Base-by-base conservation (phyloP, 1,140 invertebrate genomes). In the Propsilocerus akamusi region DNA sequence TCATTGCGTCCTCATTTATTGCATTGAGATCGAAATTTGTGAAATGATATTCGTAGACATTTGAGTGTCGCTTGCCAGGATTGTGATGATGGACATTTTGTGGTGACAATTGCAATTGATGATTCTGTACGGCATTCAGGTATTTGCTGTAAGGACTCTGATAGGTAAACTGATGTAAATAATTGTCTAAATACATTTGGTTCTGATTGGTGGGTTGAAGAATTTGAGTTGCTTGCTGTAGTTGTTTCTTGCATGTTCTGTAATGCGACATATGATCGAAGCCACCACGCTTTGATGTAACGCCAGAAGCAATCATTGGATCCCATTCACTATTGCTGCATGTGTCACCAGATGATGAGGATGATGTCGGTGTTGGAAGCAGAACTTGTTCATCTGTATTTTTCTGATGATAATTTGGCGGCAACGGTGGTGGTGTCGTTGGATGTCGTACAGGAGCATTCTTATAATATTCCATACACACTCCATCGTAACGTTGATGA, bases 11-110 rank as follows among this genome's bases (percentile, higher is more conserved):
- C 56, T 65, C 63, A 54, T 63, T 64, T 54, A 65, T 65, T 53
- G 63, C 64, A 52, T 64, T 65, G 41, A 65, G 55, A 62, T 65
- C 63, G 49, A 63, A 65, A 56, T 64, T 64, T 20, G 14, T 41
- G 34, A 52, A 65, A 64, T 53, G 63, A 62, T 65, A 65, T 53
- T 65, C 63, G 49, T 65, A 65, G 11, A 65, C 59, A 54, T 65
- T 65, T 11, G 63, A 65, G 53, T 64, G 65, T 12, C 63, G 59
- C 55, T 41, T 41, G 10, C 8, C 17, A 20, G 34, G 34, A 41
- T 41, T 41, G 14, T 41, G 34, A 41, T 20, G 34, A 20, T 41
- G 34, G 5, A 41, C 17, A 17, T 41, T 41, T 41, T 41, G 34
- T 41, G 34, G 34, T 17, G 34, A 41, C 14, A 41, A 41, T 41